Conservation (phyloP, 1,140 invertebrate species). For the Latrodectus geometricus region DNA sequence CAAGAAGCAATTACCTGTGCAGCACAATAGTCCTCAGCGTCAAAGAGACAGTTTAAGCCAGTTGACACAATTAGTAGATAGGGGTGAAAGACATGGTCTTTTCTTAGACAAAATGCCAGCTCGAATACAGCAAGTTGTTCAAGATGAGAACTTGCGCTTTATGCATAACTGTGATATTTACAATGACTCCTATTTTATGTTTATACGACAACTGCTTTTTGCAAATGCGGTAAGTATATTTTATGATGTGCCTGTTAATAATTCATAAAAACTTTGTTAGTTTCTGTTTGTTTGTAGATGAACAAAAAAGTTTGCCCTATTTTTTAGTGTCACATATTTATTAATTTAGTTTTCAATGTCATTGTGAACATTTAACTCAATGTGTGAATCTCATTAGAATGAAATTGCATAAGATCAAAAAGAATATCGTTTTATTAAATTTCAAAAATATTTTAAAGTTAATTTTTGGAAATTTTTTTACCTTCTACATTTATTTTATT, state of each 20-base stretch:
- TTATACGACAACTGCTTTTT: conserved; percentile 71
- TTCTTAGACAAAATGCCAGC: conserved; percentile 72
- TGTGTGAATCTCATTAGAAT: no score
- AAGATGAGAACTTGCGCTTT: conserved; percentile 73
- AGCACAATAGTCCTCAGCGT: conserved; percentile 8
- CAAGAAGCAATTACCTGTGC: conserved; percentile 17
- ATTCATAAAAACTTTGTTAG: no score
- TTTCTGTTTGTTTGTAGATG: no score
- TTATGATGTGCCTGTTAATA: background rate
- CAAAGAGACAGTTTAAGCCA: conserved; percentile 71
- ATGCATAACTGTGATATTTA: conserved; percentile 73
- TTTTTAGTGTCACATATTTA: no score
- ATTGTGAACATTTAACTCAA: no score
- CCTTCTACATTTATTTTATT: no score
- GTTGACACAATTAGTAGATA: conserved; percentile 72
- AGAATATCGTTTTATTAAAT: no score
- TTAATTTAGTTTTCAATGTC: no score
- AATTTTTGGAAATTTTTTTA: no score
- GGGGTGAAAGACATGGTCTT: conserved; percentile 71
- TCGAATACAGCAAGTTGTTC: conserved; percentile 70
- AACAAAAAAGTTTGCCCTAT: no score
- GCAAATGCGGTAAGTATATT: conserved; percentile 64
- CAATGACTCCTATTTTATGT: conserved; percentile 73
- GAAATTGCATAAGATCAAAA: no score
- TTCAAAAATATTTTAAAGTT: no score